Conservation (phyloP, 2,797 vertebrate genomes). For the Hybognathus amarus region DNA sequence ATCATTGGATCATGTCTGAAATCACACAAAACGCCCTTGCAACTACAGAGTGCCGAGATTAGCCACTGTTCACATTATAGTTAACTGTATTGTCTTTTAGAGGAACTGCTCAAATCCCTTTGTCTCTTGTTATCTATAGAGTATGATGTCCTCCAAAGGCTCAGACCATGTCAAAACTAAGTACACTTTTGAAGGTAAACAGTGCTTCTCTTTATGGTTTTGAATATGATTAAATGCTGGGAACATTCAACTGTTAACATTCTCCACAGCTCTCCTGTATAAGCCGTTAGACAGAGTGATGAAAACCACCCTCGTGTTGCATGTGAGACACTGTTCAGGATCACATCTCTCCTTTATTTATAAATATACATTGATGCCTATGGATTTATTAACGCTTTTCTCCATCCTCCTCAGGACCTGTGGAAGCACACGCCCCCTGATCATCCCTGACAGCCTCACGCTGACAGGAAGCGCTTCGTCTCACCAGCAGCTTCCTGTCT, state of each 20-base stretch:
- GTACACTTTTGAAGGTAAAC: conserved; percentile 78
- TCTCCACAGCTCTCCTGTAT: conserved; percentile 76
- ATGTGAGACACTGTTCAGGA: conserved; percentile 66
- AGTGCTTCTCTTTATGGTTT: background rate
- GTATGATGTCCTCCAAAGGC: conserved; percentile 73
- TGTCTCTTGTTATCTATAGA: conserved; percentile 63
- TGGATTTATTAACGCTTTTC: background rate
- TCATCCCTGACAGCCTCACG: conserved; percentile 65
- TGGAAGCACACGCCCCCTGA: conserved; percentile 73
- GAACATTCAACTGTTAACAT: background rate
- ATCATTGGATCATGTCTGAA: background rate
- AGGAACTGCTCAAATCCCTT: background rate
- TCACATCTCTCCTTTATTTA: background rate
- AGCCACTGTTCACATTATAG: background rate
- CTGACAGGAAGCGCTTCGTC: conserved; percentile 76
- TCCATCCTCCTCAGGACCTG: conserved; percentile 71
- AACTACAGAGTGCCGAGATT: background rate
- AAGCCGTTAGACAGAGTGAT: conserved; percentile 81
- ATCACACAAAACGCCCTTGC: background rate
- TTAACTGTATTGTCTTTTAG: background rate
- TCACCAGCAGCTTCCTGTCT: conserved; percentile 79
- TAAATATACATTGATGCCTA: background rate
- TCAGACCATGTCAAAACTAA: conserved; percentile 67
- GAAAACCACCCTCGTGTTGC: conserved; percentile 77
- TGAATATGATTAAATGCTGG: background rate